Percentiles rank a stretch among this genome's conserved stretches.
Evolutionary conservation across 2,797 vertebrate species (phyloP).

Genomic region (Nothura maculosa): DNA sequence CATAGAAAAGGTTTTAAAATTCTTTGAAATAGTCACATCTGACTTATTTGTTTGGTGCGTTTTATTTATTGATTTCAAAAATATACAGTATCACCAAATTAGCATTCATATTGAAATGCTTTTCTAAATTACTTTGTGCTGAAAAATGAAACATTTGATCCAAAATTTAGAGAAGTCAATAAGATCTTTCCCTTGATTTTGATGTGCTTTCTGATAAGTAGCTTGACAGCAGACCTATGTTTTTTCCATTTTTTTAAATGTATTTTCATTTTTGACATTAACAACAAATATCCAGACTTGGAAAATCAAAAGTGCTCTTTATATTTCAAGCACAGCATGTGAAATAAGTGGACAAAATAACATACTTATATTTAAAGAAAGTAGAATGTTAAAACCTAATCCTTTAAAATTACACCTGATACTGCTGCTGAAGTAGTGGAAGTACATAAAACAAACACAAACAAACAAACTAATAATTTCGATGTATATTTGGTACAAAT

Average conservation of each 20-base stretch:
- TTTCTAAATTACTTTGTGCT: not conserved
- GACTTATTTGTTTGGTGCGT: not conserved
- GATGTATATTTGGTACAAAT: not conserved
- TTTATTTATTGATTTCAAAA: not conserved
- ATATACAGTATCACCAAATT: not conserved
- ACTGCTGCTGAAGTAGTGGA: not conserved
- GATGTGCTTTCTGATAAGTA: not conserved
- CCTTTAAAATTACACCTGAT: not conserved
- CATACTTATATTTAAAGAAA: not conserved
- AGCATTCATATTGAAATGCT: not conserved
- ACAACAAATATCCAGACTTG: not conserved
- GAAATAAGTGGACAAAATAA: not conserved
- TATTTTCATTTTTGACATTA: not conserved
- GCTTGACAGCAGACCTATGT: not conserved
- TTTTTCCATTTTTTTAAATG: not conserved
- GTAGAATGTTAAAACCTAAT: not conserved
- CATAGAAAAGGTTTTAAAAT: not conserved
- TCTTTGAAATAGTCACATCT: not conserved
- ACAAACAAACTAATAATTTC: not conserved
- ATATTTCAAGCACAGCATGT: not conserved
- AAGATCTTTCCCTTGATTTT: not conserved
- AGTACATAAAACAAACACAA: not conserved
- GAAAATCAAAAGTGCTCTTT: not conserved
- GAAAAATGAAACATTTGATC: not conserved
- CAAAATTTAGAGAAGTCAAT: not conserved